Evolutionary conservation across 2,797 vertebrate species (phyloP).

Genomic region (Neoniphon sammara): DNA sequence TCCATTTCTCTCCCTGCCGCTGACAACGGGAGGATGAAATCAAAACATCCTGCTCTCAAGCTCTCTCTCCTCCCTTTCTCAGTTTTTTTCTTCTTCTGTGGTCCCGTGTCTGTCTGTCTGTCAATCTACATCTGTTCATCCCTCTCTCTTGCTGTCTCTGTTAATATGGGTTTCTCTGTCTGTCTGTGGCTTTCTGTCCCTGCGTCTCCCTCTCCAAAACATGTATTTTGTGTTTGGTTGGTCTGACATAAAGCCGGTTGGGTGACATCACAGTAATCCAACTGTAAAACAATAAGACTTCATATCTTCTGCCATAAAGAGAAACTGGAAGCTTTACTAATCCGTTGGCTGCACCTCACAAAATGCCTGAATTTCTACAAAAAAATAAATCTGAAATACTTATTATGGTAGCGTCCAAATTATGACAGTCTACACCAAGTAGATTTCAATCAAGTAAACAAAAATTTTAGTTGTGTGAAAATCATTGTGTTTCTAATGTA

Average conservation of each 20-base stretch:
- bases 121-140: constrained; percentile 2
- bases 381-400: no score
- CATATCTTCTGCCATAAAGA: constrained; percentile 4
- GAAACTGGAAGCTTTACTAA: neutral
- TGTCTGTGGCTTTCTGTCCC: neutral
- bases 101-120: constrained; percentile 6
- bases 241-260: constrained; percentile 14
- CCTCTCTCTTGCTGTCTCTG: constrained; percentile 1
- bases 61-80: constrained; percentile 31
- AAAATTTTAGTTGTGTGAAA: constrained; percentile 10
- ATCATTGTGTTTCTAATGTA: constrained; percentile 8
- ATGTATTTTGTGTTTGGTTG: constrained; percentile 26
- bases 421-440: neutral
- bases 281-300: constrained; percentile 4
- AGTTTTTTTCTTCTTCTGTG: constrained; percentile 32
- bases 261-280: constrained; percentile 6
- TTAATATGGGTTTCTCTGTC: neutral
- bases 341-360: neutral
- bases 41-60: constrained; percentile 64
- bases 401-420: neutral
- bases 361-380: no score
- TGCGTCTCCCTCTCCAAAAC: constrained; percentile 8
- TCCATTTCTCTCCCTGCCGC: constrained; percentile 50
- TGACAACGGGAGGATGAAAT: constrained; percentile 67
- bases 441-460: constrained; percentile 17